Conservation (phyloP, 2,113 vertebrate species). For the Psephotus haematonotus region DNA sequence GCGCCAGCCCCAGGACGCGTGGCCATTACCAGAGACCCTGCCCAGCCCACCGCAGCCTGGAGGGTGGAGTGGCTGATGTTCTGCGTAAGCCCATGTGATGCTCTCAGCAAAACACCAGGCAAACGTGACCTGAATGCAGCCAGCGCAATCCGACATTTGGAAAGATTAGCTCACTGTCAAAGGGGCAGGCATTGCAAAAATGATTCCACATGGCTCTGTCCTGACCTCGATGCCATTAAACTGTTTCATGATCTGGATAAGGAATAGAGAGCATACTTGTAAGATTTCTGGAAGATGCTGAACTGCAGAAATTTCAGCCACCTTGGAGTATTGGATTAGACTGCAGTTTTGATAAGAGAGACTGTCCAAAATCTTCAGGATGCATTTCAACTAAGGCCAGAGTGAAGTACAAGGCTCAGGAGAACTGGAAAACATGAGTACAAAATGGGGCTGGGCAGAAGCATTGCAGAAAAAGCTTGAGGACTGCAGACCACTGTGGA, state of each 20-base stretch:
- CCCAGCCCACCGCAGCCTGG: background rate
- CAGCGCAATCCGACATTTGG: background rate
- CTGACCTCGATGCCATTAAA: background rate
- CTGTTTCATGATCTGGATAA: constrained; percentile 10
- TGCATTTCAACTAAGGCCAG: background rate
- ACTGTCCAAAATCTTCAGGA: constrained; percentile 17
- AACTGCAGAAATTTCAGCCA: constrained; percentile 16
- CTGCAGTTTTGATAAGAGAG: background rate
- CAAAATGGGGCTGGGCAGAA: background rate
- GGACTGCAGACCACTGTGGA: background rate
- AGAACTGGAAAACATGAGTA: background rate
- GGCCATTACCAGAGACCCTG: background rate
- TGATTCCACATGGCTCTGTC: background rate
- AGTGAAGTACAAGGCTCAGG: background rate
- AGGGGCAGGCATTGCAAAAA: background rate
- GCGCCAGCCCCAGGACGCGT: fast-evolving
- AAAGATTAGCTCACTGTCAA: background rate
- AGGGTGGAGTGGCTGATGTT: background rate
- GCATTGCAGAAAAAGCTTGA: background rate
- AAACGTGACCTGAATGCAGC: background rate
- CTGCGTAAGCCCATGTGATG: background rate
- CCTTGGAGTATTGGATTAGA: background rate
- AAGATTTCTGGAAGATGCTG: constrained; percentile 17
- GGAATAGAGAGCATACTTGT: background rate
- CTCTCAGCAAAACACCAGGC: background rate